Conservation (phyloP, 2,113 vertebrate species). For the Globicephala melas region DNA sequence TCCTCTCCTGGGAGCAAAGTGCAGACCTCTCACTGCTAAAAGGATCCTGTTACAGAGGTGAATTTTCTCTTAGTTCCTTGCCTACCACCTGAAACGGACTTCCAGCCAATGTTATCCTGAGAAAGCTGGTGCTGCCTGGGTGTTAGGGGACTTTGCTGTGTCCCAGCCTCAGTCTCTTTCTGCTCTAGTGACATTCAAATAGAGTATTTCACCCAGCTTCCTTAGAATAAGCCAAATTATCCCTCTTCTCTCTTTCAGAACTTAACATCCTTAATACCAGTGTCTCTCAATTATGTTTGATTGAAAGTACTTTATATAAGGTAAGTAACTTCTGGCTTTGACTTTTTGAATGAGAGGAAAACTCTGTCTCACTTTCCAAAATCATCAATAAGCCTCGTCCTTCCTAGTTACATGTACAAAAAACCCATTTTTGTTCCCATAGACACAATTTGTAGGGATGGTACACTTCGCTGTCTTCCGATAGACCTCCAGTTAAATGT, state of each 20-base stretch:
- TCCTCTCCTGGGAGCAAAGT: neutral
- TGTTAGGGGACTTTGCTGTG: neutral
- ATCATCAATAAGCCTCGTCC: neutral
- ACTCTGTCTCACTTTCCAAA: neutral
- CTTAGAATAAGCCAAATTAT: neutral
- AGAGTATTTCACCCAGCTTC: neutral
- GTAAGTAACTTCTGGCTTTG: neutral
- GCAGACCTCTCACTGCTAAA: neutral
- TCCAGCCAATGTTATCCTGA: neutral
- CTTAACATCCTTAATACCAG: neutral
- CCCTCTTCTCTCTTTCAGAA: neutral
- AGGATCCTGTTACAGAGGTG: neutral
- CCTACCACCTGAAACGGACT: neutral
- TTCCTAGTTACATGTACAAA: neutral
- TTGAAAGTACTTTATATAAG: neutral
- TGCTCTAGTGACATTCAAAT: neutral
- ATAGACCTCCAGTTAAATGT: neutral
- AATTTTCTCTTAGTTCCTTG: neutral
- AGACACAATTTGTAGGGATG: neutral
- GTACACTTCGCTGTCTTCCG: neutral
- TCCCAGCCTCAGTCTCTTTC: neutral
- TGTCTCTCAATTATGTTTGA: neutral
- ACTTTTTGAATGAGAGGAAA: neutral
- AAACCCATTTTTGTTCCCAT: neutral
- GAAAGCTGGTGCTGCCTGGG: neutral